These are phyloP conservation scores for Brachyptera putata DNA, from an alignment of 2,888 invertebrate genomes.

Conservation along the genomic window DNA sequence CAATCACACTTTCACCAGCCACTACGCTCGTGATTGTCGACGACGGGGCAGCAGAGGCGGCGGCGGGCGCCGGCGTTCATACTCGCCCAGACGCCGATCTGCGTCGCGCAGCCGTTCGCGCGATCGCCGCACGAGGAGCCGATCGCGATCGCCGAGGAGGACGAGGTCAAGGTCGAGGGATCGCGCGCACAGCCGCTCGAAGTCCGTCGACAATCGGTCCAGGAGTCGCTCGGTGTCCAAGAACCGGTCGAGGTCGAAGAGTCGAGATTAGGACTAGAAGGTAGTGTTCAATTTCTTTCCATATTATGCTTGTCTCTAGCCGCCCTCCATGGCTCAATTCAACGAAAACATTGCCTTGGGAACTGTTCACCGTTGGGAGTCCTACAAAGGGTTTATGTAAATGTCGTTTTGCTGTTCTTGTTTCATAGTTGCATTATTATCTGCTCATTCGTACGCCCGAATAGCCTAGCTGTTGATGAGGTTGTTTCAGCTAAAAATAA, in stretches of 20 bases:
- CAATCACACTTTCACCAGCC: no score
- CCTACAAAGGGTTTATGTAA: no score
- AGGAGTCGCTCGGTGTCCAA: slow-evolving; percentile 1
- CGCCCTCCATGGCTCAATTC: no score
- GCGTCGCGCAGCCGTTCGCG: slow-evolving; percentile 17
- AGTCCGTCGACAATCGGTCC: background rate
- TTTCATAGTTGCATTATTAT: no score
- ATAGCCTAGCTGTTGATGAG: no score
- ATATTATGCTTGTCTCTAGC: no score
- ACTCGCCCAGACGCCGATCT: slow-evolving; percentile 14
- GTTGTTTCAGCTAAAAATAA: no score
- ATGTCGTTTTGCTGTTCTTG: no score
- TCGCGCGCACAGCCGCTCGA: background rate
- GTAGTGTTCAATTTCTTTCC: no score
- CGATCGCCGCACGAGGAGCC: slow-evolving; percentile 8
- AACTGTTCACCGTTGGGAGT: no score
- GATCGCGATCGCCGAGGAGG: slow-evolving; percentile 13
- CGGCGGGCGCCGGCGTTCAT: slow-evolving; percentile 37
- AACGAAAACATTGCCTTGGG: no score
- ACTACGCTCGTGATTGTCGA: slow-evolving; percentile 48
- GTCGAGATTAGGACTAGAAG: background rate
- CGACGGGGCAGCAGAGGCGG: slow-evolving; percentile 37
- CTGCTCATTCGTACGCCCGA: no score
- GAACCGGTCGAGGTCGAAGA: slow-evolving; percentile 2
- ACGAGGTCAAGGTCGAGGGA: slow-evolving; percentile 3